phyloP scores from a whole-genome alignment of 1,140 invertebrate genomes.

The Heliothis subflexa region DNA sequence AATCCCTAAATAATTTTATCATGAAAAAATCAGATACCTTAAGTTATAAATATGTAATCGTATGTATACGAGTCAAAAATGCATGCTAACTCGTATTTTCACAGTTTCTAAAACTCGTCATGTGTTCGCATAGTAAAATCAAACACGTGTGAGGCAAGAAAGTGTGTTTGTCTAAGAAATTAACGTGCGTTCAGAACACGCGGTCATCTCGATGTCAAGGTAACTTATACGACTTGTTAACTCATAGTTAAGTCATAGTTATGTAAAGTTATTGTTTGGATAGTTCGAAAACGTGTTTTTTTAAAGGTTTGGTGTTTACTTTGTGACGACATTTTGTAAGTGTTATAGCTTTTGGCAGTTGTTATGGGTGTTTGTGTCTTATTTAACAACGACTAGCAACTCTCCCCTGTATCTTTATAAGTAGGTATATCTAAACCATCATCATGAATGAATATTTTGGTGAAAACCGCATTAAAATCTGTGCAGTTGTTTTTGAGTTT shows the following conservation, averaged over 20 bases:
- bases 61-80: too few species aligned
- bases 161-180: conserved; percentile 18
- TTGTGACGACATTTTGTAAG: neutral
- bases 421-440: too few species aligned
- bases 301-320: neutral
- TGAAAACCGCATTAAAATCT: too few species aligned
- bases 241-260: conserved; percentile 18
- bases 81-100: neutral
- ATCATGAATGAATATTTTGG: too few species aligned
- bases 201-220: conserved; percentile 19
- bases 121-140: neutral
- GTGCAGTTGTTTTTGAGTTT: too few species aligned
- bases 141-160: conserved; percentile 4
- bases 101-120: neutral
- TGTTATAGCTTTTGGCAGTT: neutral
- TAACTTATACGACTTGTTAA: neutral
- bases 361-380: too few species aligned
- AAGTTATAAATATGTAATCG: too few species aligned
- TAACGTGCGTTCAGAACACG: conserved; percentile 1
- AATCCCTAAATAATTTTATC: too few species aligned
- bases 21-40: too few species aligned
- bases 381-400: too few species aligned
- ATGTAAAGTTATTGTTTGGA: conserved; percentile 25
- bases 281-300: neutral
- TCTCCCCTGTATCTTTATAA: too few species aligned